phyloP scores from a whole-genome alignment of 2,888 invertebrate species.

The Nycteola revayana region DNA sequence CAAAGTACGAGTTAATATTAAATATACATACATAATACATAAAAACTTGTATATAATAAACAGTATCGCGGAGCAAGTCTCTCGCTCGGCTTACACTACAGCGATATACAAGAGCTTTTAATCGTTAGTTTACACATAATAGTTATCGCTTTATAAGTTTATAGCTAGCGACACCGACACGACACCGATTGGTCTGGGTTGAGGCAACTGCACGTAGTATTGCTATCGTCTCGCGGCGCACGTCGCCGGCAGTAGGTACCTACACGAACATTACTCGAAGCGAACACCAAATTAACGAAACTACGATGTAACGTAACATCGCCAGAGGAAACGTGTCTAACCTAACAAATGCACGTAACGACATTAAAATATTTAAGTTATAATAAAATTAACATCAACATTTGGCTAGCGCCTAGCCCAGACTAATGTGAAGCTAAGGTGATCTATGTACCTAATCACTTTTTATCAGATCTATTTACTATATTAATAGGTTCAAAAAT shows the following conservation, averaged over 20 bases:
- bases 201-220: constrained; percentile 60
- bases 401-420: too few relatives aligned
- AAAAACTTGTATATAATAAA: constrained; percentile 9
- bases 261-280: constrained; percentile 1
- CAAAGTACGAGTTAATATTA: background rate
- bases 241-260: background rate
- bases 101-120: constrained; percentile 55
- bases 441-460: too few relatives aligned
- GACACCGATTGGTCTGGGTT: constrained; percentile 75
- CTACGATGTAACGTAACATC: background rate
- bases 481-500: too few relatives aligned
- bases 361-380: constrained; percentile 3
- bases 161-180: constrained; percentile 69
- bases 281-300: constrained; percentile 17
- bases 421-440: too few relatives aligned
- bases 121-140: constrained; percentile 44
- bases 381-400: too few relatives aligned
- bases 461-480: too few relatives aligned
- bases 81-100: constrained; percentile 36
- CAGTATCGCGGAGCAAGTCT: constrained; percentile 19
- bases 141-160: constrained; percentile 45
- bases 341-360: constrained; percentile 10
- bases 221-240: constrained; percentile 45
- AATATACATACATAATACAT: constrained; percentile 12
- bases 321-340: constrained; percentile 4